Conservation (phyloP, 2,797 vertebrate species). For the Eurystomus glaucurus region DNA sequence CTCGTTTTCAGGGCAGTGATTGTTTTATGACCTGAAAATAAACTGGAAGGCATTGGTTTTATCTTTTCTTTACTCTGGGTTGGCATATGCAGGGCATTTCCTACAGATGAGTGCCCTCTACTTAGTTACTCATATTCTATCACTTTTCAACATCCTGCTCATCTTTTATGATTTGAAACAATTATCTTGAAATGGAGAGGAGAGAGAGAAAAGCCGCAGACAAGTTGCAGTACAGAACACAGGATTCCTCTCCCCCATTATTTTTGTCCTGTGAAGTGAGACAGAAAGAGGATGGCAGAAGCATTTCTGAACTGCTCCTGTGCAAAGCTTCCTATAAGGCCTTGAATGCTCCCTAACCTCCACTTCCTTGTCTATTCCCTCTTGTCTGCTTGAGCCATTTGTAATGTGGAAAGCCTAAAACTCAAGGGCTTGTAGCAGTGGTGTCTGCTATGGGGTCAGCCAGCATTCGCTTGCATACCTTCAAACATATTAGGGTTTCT, state of each 20-base stretch:
- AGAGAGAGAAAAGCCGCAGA: background rate
- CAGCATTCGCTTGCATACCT: background rate
- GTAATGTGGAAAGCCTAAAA: background rate
- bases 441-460: fast-evolving
- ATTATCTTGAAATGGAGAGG: background rate
- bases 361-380: background rate
- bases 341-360: background rate
- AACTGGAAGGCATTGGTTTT: background rate
- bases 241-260: background rate
- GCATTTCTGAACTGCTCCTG: background rate
- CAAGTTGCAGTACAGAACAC: background rate
- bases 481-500: background rate
- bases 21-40: slow-evolving; percentile 21
- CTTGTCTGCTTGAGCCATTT: background rate
- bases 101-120: background rate
- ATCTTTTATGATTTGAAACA: background rate
- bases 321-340: background rate
- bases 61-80: background rate
- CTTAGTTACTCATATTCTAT: slow-evolving; percentile 5
- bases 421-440: background rate
- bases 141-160: background rate
- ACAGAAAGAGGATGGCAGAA: background rate
- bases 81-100: background rate
- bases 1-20: background rate
- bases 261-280: background rate